These are phyloP conservation scores for Drosophila tristis DNA, from an alignment of 1,140 invertebrate genomes.

Conservation along the genomic window DNA sequence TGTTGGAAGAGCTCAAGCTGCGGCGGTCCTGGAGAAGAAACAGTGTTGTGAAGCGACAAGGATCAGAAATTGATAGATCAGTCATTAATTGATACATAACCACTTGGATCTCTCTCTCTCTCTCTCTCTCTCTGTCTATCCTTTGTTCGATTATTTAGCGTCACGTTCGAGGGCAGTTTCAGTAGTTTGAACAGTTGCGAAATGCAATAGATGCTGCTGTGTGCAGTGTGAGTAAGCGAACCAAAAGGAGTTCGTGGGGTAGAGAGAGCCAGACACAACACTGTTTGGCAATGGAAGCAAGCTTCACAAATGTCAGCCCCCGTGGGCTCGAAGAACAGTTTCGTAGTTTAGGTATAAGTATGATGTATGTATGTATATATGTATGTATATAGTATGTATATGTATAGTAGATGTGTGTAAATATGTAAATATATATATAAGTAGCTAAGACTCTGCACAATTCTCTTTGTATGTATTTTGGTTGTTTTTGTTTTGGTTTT, in stretches of 20 bases:
- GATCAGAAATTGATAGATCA: background rate
- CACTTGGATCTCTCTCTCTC: background rate
- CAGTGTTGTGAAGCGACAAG: conserved; percentile 22
- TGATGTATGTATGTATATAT: background rate
- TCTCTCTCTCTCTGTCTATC: conserved; percentile 1
- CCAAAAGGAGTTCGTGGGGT: background rate
- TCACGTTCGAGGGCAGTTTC: conserved; percentile 41
- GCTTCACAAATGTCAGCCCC: too few relatives aligned
- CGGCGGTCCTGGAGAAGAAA: conserved; percentile 23
- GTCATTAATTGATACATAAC: background rate
- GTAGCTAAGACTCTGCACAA: conserved; percentile 50
- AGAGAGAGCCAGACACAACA: too few relatives aligned
- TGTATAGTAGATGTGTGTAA: background rate
- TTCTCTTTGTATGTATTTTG: conserved; percentile 4
- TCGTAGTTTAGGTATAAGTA: too few relatives aligned
- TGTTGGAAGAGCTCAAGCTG: conserved; percentile 60
- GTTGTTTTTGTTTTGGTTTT: too few relatives aligned
- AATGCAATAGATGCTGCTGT: background rate
- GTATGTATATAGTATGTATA: conserved; percentile 13
- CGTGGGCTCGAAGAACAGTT: too few relatives aligned
- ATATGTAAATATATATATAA: conserved; percentile 47
- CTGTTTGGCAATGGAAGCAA: too few relatives aligned
- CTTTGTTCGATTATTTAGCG: conserved; percentile 27
- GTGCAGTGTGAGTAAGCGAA: background rate
- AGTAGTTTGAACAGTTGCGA: conserved; percentile 37